Percentiles rank a stretch among this genome's conserved stretches.
Conservation (phyloP, 2,113 vertebrate genomes). For the Rhynchomys soricoides region DNA sequence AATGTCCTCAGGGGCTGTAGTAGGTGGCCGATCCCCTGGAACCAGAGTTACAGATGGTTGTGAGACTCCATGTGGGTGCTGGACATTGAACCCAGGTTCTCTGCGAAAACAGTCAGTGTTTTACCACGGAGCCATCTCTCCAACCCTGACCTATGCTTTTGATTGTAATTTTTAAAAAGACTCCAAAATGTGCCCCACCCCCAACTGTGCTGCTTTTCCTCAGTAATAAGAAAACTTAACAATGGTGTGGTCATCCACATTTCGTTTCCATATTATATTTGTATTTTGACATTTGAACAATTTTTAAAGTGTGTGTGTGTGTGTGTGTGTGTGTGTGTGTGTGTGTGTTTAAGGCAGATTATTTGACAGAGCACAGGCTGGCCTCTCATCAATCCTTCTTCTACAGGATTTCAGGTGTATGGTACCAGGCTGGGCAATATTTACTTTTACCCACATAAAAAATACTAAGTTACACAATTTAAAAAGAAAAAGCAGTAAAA, state of each 20-base stretch:
- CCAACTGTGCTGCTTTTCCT: background rate
- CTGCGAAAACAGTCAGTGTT: background rate
- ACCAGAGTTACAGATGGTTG: background rate
- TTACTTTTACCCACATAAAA: background rate
- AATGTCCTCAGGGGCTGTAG: background rate
- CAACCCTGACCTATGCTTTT: background rate
- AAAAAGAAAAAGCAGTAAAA: background rate
- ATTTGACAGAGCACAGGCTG: background rate
- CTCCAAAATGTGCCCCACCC: background rate
- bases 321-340: background rate
- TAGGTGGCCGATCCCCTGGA: background rate
- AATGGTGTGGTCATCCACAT: rapidly evolving
- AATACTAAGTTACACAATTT: background rate
- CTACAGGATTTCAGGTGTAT: background rate
- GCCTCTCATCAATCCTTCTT: too few relatives aligned
- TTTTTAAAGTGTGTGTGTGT: background rate
- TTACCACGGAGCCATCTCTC: background rate
- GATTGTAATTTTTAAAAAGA: background rate
- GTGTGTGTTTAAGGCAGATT: background rate
- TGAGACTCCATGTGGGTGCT: background rate
- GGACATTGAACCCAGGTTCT: background rate
- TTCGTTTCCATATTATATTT: background rate
- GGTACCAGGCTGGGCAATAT: background rate
- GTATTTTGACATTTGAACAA: background rate
- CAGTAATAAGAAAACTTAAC: background rate